Conservation (phyloP, 2,113 vertebrate genomes). For the Scomber scombrus region DNA sequence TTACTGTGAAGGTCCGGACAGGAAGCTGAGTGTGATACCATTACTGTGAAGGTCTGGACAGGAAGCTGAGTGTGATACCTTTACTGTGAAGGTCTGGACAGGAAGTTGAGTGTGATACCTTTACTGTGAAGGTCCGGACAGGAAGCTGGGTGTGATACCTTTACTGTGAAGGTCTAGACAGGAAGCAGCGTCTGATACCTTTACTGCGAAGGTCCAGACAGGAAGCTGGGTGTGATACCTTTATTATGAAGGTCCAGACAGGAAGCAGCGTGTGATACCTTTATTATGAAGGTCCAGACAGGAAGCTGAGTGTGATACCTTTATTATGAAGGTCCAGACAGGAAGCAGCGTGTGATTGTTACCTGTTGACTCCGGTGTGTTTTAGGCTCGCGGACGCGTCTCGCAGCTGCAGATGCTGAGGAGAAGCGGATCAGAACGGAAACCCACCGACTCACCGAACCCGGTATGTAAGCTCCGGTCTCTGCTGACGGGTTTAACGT, state of each 20-base stretch:
- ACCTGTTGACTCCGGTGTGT: background rate
- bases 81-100: too few species aligned
- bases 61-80: too few species aligned
- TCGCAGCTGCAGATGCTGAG: conserved; percentile 9
- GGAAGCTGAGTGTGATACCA: too few species aligned
- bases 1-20: too few species aligned
- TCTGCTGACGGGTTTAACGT: too few species aligned
- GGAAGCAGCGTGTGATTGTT: background rate
- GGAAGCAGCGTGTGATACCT: background rate
- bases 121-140: background rate
- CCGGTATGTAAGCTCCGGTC: background rate
- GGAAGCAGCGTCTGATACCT: background rate
- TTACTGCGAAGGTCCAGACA: too few species aligned
- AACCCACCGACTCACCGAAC: background rate
- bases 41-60: too few species aligned
- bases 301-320: background rate
- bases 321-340: background rate
- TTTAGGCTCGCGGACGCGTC: background rate
- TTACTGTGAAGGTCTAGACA: background rate
- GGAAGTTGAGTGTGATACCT: background rate
- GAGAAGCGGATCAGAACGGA: background rate
- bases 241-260: too few species aligned
- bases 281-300: background rate
- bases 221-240: too few species aligned
- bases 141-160: background rate